Evolutionary conservation across 2,113 vertebrate species (phyloP).

Genomic region (Jacana jacana): DNA sequence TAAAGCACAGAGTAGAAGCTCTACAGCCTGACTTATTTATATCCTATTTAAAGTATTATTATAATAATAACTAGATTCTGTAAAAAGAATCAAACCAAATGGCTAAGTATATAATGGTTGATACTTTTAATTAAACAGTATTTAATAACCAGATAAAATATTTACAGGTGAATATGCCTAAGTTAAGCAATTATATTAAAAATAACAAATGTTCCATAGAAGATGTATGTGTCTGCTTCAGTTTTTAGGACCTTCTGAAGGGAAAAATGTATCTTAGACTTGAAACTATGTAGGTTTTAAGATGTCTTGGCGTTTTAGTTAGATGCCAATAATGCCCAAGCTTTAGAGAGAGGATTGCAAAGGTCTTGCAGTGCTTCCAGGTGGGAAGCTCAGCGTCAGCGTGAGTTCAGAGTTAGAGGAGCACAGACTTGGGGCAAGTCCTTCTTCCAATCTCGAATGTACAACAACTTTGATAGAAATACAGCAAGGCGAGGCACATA

Average conservation of each 20-base stretch:
- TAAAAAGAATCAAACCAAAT: not conserved
- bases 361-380: not conserved
- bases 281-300: not conserved
- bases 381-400: not conserved
- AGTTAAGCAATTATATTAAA: not conserved
- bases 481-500: fast-evolving
- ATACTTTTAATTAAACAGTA: not conserved
- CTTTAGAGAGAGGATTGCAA: not conserved
- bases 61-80: not conserved
- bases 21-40: not conserved
- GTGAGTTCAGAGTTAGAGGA: not conserved
- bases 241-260: not conserved
- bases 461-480: not conserved
- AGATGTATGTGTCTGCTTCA: not conserved
- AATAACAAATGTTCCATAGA: not conserved
- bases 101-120: not conserved
- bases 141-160: not conserved
- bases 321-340: not conserved
- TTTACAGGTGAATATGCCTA: not conserved
- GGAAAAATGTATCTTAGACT: not conserved
- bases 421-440: not conserved
- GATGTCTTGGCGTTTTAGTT: not conserved
- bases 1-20: not conserved
- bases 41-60: not conserved
- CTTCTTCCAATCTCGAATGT: not conserved